phyloP scores from a whole-genome alignment of 2,888 invertebrate species.

The Disparrhopalites patrizii region DNA sequence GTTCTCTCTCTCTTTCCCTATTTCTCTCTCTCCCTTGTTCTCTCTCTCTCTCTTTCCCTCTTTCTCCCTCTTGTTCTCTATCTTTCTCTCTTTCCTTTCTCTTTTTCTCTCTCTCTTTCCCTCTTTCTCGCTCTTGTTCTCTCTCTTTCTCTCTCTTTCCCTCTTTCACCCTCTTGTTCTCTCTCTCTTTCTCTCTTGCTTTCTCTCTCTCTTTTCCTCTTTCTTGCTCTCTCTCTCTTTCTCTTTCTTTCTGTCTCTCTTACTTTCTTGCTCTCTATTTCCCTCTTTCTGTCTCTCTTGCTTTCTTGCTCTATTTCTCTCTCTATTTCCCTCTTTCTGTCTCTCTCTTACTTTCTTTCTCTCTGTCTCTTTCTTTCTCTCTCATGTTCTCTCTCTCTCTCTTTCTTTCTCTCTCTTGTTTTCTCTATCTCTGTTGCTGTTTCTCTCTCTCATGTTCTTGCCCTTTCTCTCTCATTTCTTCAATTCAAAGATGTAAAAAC shows the following conservation, averaged over 20 bases:
- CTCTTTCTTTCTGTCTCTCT: no score
- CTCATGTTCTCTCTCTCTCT: constrained; percentile 17
- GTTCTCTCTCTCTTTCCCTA: no score
- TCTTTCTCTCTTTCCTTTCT: constrained; percentile 1
- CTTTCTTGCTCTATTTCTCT: constrained; percentile 7
- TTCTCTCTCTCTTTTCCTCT: background rate
- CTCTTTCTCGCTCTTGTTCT: no score
- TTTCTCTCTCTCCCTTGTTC: no score
- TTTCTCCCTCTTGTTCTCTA: no score
- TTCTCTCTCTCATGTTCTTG: background rate
- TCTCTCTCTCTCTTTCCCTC: no score
- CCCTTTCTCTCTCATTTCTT: background rate
- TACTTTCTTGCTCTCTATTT: no score
- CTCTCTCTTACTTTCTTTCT: no score
- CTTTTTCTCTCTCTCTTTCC: background rate
- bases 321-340: background rate
- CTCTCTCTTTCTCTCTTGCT: background rate
- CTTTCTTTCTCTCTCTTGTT: constrained; percentile 2
- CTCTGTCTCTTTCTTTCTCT: no score
- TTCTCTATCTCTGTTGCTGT: constrained; percentile 27
- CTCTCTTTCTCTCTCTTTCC: constrained; percentile 3
- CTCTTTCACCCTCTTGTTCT: background rate
- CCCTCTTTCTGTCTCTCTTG: constrained; percentile 16
- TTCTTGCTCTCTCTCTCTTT: background rate
- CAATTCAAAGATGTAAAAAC: no score